Percentiles rank a stretch among this genome's conserved stretches.
Conservation (phyloP, 2,113 vertebrate species). For the Noturus placidus region DNA sequence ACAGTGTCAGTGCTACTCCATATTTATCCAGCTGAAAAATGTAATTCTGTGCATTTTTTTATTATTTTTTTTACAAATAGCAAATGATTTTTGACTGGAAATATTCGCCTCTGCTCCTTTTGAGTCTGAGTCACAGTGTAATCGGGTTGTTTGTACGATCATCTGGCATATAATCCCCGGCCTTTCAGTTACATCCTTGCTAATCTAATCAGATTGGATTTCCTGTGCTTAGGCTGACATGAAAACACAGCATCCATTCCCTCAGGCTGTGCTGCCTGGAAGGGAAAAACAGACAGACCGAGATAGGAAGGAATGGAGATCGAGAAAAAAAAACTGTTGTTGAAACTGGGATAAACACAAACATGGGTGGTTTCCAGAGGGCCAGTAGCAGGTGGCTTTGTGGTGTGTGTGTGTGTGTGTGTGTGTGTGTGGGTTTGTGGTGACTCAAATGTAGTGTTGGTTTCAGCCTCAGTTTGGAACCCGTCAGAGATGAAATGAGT, state of each 20-base stretch:
- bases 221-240: conserved; percentile 39
- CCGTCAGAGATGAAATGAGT: conserved; percentile 51
- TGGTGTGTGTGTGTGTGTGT: conserved; percentile 21
- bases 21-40: conserved; percentile 23
- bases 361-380: conserved; percentile 38
- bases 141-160: conserved; percentile 39
- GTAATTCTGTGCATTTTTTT: conserved; percentile 27
- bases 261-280: conserved; percentile 25
- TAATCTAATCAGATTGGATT: conserved; percentile 58
- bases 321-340: conserved; percentile 21
- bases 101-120: conserved; percentile 16
- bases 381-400: conserved; percentile 38
- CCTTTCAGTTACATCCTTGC: conserved; percentile 49
- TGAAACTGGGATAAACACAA: conserved; percentile 39
- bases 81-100: conserved; percentile 42
- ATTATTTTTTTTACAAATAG: conserved; percentile 17
- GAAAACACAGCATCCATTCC: conserved; percentile 42
- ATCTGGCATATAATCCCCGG: conserved; percentile 47
- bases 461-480: conserved; percentile 51
- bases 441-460: conserved; percentile 38
- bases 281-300: conserved; percentile 8
- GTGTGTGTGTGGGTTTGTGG: conserved; percentile 2
- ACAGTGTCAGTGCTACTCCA: conserved; percentile 5
- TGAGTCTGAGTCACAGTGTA: conserved; percentile 11
- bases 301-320: conserved; percentile 5